Evolutionary conservation across 92 coral and sea anemone genomes (phyloP).

Genomic region (Zoanthus solanderi): DNA sequence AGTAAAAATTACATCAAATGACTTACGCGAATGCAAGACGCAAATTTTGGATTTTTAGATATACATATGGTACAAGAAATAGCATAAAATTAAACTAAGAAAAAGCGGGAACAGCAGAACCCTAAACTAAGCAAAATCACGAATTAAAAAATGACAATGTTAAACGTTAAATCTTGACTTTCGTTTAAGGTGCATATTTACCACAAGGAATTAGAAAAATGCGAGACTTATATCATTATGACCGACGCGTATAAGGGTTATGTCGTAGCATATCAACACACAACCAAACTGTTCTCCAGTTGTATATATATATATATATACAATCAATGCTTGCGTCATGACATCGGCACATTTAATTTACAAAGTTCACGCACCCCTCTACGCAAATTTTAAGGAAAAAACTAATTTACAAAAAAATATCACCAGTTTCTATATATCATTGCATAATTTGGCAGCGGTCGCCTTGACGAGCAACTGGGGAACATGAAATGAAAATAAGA

Average conservation of each 20-base stretch:
- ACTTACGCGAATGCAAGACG: too few species aligned
- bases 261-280: background rate
- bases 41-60: too few species aligned
- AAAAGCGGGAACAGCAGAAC: too few species aligned
- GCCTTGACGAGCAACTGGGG: background rate
- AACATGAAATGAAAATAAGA: background rate
- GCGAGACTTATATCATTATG: too few species aligned
- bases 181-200: too few species aligned
- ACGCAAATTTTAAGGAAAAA: background rate
- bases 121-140: too few species aligned
- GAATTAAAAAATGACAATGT: too few species aligned
- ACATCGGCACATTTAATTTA: constrained; percentile 14
- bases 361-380: constrained; percentile 10
- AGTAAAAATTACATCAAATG: too few species aligned
- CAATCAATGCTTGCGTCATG: constrained; percentile 28
- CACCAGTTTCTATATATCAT: background rate
- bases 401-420: background rate
- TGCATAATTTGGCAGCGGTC: background rate
- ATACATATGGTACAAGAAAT: too few species aligned
- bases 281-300: constrained; percentile 24
- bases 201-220: too few species aligned
- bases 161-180: background rate
- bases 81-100: too few species aligned
- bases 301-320: background rate
- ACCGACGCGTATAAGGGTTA: too few species aligned